Percentiles rank a stretch among this genome's conserved stretches.
These are phyloP conservation scores for Ferdinandea cuprea DNA, from an alignment of 2,888 invertebrate genomes.

Conservation along the genomic window DNA sequence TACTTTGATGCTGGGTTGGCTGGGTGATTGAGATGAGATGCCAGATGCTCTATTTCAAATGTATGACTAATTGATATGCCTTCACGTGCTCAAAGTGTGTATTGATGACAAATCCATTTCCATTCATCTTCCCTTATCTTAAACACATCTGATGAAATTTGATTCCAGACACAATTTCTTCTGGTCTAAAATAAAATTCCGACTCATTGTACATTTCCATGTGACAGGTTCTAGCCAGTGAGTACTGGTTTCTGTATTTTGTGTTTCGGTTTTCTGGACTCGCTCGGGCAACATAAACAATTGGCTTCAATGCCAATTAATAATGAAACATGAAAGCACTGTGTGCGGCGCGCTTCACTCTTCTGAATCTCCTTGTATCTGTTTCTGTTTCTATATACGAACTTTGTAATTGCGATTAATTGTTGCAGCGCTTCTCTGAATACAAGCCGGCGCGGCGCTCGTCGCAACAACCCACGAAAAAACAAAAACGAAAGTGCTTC, in stretches of 20 bases:
- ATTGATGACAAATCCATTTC: slow-evolving; percentile 1
- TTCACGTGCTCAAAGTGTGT: not conserved
- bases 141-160: not conserved
- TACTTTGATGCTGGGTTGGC: no score
- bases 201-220: slow-evolving; percentile 33
- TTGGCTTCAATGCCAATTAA: slow-evolving; percentile 73
- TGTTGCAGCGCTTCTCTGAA: slow-evolving; percentile 49
- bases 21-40: no score
- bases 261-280: slow-evolving; percentile 46
- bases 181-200: slow-evolving; percentile 38
- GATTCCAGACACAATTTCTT: slow-evolving; percentile 9
- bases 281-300: slow-evolving; percentile 54
- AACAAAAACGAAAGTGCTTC: slow-evolving; percentile 54
- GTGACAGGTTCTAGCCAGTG: slow-evolving; percentile 37
- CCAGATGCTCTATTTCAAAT: no score
- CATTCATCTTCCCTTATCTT: not conserved
- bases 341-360: slow-evolving; percentile 33
- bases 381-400: slow-evolving; percentile 41
- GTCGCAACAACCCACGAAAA: slow-evolving; percentile 12
- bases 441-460: slow-evolving; percentile 14
- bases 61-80: not conserved
- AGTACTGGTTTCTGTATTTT: slow-evolving; percentile 40
- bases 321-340: slow-evolving; percentile 57
- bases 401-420: slow-evolving; percentile 68
- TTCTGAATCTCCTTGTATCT: slow-evolving; percentile 13